These are phyloP conservation scores for Entelurus aequoreus DNA, from an alignment of 2,113 vertebrate genomes.

Conservation along the genomic window DNA sequence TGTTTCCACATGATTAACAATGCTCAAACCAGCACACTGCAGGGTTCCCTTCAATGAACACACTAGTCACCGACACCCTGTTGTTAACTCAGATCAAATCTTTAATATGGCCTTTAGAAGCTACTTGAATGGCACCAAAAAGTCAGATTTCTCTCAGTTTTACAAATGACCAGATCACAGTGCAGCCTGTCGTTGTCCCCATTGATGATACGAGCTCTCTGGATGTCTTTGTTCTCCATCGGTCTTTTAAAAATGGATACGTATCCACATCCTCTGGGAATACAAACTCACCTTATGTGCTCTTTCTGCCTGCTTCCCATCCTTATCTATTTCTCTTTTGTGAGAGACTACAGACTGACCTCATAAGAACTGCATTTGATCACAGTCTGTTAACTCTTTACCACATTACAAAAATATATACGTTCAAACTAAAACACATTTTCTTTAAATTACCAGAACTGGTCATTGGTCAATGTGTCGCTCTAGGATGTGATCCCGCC, in stretches of 20 bases:
- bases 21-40: too few relatives aligned
- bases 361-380: not conserved
- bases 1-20: too few relatives aligned
- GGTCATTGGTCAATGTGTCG: not conserved
- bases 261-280: not conserved
- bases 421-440: not conserved
- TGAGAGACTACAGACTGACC: not conserved
- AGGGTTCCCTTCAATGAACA: too few relatives aligned
- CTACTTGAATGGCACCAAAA: not conserved
- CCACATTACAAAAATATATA: not conserved
- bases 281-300: not conserved
- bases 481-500: not conserved
- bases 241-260: not conserved
- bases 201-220: not conserved
- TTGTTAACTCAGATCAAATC: too few relatives aligned
- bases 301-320: not conserved
- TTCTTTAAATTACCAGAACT: not conserved
- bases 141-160: not conserved
- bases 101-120: not conserved
- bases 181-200: not conserved
- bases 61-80: too few relatives aligned
- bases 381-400: not conserved
- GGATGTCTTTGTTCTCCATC: not conserved
- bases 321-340: not conserved
- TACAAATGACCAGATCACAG: too few relatives aligned